These are phyloP conservation scores for Ictalurus punctatus DNA, from an alignment of 2,113 vertebrate genomes.

Conservation along the genomic window DNA sequence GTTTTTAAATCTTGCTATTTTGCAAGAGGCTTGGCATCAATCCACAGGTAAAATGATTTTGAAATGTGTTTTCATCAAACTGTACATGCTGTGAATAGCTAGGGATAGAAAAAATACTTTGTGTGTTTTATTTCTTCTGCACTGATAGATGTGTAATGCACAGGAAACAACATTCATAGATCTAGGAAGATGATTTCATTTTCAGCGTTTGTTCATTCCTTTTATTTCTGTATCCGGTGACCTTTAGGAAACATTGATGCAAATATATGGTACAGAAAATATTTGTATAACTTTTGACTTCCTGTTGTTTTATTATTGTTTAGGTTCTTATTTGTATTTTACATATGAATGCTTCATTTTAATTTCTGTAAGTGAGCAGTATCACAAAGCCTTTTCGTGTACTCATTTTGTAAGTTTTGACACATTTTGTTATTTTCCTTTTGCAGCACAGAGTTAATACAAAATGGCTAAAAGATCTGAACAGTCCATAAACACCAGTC, in stretches of 20 bases:
- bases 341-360: background rate
- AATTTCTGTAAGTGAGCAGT: background rate
- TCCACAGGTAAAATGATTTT: constrained; percentile 1
- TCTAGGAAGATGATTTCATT: background rate
- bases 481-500: background rate
- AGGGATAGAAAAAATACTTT: background rate
- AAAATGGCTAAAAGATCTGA: background rate
- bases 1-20: background rate
- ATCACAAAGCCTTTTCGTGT: background rate
- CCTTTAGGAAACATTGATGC: background rate
- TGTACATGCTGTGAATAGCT: background rate
- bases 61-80: background rate
- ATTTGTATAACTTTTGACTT: background rate
- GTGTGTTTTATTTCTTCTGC: background rate
- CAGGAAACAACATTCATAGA: background rate
- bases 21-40: background rate
- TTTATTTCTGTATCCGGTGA: background rate
- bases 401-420: background rate
- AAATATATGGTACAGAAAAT: background rate
- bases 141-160: background rate
- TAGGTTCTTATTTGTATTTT: background rate
- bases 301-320: background rate
- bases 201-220: background rate
- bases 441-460: background rate
- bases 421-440: background rate